These are phyloP conservation scores for Cladopsammia gracilis DNA, from an alignment of 64 coral and sea anemone genomes.

Conservation along the genomic window DNA sequence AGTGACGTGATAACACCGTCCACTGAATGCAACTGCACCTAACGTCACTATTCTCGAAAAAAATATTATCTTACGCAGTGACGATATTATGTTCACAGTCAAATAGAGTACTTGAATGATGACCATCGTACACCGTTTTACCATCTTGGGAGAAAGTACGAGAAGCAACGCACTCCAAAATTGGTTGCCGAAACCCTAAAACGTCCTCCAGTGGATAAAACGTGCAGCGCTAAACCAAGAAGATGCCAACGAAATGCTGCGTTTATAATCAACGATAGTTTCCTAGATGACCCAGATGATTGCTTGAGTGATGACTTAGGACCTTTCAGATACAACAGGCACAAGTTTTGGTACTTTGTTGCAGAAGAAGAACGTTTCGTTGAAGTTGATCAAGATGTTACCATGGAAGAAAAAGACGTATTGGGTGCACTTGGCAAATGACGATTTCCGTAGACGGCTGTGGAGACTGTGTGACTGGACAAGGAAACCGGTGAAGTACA, in stretches of 20 bases:
- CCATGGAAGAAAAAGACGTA: constrained; percentile 2
- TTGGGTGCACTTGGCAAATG: neutral
- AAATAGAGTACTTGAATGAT: neutral
- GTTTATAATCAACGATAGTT: neutral
- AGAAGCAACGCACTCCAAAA: constrained; percentile 5
- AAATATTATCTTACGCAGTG: too few relatives aligned
- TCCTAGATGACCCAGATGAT: neutral
- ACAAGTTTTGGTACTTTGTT: neutral
- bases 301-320: neutral
- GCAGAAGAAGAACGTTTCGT: neutral
- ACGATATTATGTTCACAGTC: neutral
- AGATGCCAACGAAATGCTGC: constrained; percentile 4
- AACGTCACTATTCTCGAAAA: neutral
- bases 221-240: neutral
- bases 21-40: too few relatives aligned
- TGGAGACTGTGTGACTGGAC: neutral
- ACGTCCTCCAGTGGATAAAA: neutral
- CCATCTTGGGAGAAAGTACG: neutral
- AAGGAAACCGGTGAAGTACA: neutral
- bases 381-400: neutral
- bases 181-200: neutral
- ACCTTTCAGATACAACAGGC: neutral
- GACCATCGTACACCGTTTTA: neutral
- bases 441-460: neutral
- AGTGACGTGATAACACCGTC: too few relatives aligned